Conservation (phyloP, 64 coral and sea anemone genomes). For the Porites australiensis region DNA sequence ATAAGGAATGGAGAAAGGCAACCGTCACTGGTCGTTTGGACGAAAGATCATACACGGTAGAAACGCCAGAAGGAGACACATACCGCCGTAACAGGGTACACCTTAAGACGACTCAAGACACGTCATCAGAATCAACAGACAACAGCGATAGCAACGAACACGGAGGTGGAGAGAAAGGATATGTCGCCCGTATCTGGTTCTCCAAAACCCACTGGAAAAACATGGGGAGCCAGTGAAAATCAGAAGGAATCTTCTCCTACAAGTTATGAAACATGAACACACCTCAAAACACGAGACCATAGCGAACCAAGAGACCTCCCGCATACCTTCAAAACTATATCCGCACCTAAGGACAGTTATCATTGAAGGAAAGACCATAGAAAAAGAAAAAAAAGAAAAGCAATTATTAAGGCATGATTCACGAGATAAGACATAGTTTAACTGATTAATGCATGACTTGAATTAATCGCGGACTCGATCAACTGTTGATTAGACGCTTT, state of each 20-base stretch:
- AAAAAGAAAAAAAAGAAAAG: no score
- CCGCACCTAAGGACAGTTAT: background rate
- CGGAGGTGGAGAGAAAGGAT: background rate
- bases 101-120: background rate
- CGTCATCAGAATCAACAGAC: background rate
- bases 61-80: background rate
- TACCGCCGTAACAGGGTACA: constrained; percentile 30
- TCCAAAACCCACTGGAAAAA: background rate
- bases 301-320: background rate
- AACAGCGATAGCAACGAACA: background rate
- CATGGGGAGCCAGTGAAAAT: background rate
- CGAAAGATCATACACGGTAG: constrained; percentile 33
- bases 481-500: background rate
- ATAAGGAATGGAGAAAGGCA: constrained; percentile 31
- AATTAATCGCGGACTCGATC: background rate
- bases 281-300: background rate
- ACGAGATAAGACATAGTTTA: background rate
- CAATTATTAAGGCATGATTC: background rate
- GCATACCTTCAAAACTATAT: background rate
- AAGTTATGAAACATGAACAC: no score
- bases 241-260: no score
- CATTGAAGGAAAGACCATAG: no score
- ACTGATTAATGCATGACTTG: background rate
- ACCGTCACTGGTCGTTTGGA: constrained; percentile 3
- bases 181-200: background rate